Evolutionary conservation across 2,113 vertebrate genomes (phyloP).

Genomic region (Taxidea taxus): DNA sequence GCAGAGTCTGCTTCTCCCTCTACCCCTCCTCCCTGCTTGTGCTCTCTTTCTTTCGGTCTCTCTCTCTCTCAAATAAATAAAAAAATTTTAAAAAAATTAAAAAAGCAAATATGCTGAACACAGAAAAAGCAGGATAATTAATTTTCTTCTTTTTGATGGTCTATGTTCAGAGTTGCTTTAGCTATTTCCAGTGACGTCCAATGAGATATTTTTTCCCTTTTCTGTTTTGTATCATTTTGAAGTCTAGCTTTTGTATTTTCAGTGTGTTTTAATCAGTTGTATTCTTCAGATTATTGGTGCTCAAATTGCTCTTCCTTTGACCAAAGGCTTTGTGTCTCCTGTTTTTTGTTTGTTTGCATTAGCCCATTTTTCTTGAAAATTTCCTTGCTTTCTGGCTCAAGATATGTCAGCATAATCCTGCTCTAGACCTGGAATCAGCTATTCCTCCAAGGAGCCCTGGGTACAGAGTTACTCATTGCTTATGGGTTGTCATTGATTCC

Average conservation of each 20-base stretch:
- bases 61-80: no score
- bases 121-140: neutral
- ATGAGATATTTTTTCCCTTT: neutral
- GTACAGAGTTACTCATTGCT: neutral
- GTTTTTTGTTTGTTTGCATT: neutral
- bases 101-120: neutral
- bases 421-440: neutral
- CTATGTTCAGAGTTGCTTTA: neutral
- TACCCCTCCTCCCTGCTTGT: no score
- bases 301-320: neutral
- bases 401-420: neutral
- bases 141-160: neutral
- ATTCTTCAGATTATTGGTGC: neutral
- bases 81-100: no score
- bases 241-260: neutral
- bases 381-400: neutral
- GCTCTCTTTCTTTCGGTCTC: no score
- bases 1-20: no score
- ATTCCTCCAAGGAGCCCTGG: neutral
- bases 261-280: neutral
- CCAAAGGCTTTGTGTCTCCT: neutral
- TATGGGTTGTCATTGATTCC: neutral
- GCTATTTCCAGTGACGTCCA: neutral
- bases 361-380: neutral
- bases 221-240: neutral